A percentile compares a stretch with the other conserved stretches of the same genome.
phyloP scores from a whole-genome alignment of 2,888 invertebrate genomes.

The Linnaemya vulpina region DNA sequence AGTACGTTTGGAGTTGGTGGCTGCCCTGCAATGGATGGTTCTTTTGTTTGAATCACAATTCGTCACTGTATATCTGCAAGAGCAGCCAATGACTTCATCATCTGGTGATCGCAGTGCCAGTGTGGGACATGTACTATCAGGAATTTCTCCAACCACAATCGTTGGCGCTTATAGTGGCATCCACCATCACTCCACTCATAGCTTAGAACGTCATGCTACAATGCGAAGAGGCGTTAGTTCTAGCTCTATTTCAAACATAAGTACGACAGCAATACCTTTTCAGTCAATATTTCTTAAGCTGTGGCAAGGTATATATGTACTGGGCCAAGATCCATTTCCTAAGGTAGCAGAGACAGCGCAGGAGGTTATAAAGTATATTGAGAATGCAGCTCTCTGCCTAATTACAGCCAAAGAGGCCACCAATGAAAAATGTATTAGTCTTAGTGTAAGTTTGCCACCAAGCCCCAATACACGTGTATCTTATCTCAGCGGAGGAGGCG shows the following conservation, averaged over 20 bases:
- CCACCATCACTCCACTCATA: conserved; percentile 80
- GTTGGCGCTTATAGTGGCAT: conserved; percentile 46
- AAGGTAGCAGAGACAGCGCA: conserved; percentile 91
- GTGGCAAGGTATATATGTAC: conserved; percentile 91
- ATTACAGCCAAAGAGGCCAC: conserved; percentile 82
- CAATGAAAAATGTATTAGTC: conserved; percentile 79
- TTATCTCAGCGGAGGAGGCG: conserved; percentile 76
- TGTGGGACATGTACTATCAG: conserved; percentile 75
- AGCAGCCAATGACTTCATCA: conserved; percentile 78
- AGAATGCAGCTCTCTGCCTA: conserved; percentile 85
- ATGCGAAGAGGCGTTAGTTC: conserved; percentile 88
- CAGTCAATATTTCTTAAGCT: conserved; percentile 93
- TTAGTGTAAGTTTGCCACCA: conserved; percentile 85
- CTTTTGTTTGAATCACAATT: conserved; percentile 94
- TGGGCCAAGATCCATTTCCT: conserved; percentile 94
- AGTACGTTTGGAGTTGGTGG: conserved; percentile 93
- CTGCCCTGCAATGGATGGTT: conserved; percentile 93
- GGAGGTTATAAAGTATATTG: conserved; percentile 90
- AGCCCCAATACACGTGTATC: conserved; percentile 85
- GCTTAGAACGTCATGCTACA: conserved; percentile 81
- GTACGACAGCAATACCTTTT: conserved; percentile 78
- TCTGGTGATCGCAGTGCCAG: conserved; percentile 77
- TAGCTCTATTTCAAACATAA: conserved; percentile 86
- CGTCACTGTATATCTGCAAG: conserved; percentile 89
- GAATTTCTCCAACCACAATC: conserved; percentile 53